These are phyloP conservation scores for Stegana nigrithorax DNA, from an alignment of 2,888 invertebrate genomes.

Conservation along the genomic window DNA sequence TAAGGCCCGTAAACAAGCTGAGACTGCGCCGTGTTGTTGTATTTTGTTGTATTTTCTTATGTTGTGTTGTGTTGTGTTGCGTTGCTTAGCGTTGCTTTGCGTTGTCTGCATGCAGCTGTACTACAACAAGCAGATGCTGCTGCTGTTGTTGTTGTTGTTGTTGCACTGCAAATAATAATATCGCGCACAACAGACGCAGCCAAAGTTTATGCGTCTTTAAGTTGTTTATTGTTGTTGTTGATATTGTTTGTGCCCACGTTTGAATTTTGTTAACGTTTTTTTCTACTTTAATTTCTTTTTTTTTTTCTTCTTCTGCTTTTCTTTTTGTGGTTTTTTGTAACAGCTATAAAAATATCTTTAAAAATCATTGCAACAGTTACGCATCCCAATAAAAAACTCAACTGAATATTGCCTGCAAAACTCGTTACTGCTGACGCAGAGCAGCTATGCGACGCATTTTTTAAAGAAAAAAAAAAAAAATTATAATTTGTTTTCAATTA, in stretches of 20 bases:
- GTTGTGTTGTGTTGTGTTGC: neutral
- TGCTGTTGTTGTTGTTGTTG: slow-evolving; percentile 4
- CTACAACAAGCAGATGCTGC: neutral
- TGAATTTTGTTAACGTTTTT: neutral
- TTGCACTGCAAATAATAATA: too few species aligned
- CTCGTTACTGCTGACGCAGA: neutral
- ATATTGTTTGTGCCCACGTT: too few species aligned
- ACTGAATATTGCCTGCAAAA: neutral
- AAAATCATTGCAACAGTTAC: slow-evolving; percentile 45
- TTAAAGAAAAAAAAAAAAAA: neutral
- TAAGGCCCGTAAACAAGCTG: neutral
- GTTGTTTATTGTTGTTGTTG: neutral
- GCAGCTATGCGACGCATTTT: neutral
- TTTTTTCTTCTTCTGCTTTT: neutral
- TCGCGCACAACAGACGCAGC: too few species aligned
- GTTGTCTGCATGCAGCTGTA: neutral
- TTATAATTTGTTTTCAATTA: slow-evolving; percentile 11
- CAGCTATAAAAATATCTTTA: slow-evolving; percentile 52
- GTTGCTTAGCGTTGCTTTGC: neutral
- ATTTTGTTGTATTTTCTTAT: too few species aligned
- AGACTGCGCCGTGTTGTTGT: neutral
- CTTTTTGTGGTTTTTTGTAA: neutral
- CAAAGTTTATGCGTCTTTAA: neutral
- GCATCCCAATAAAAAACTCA: neutral
- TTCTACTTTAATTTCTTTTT: neutral